Evolutionary conservation across 2,888 invertebrate species (phyloP).

Genomic region (Syritta pipiens): DNA sequence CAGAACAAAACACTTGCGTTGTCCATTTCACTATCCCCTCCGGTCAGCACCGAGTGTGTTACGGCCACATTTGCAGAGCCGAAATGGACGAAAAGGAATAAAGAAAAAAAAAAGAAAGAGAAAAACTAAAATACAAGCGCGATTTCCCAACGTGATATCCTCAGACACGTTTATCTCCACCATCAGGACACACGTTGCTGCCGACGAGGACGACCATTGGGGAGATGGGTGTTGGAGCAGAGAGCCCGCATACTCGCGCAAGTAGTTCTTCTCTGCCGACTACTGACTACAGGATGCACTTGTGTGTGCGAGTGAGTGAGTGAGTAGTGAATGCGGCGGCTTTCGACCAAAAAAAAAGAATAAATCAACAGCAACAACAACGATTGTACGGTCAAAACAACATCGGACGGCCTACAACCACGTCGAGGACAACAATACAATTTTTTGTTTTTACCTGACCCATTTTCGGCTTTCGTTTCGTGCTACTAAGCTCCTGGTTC

Average conservation of each 20-base stretch:
- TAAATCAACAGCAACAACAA: too few relatives aligned
- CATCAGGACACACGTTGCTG: slow-evolving; percentile 39
- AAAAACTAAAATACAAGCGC: slow-evolving; percentile 30
- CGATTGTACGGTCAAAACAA: slow-evolving; percentile 39
- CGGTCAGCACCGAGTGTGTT: neutral
- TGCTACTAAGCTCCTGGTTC: too few relatives aligned
- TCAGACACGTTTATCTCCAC: slow-evolving; percentile 35
- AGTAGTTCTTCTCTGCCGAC: slow-evolving; percentile 16
- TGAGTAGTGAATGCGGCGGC: slow-evolving; percentile 31
- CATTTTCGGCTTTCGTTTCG: slow-evolving; percentile 51
- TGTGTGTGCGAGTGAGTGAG: slow-evolving; percentile 36
- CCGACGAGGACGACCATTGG: too few relatives aligned
- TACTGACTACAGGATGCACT: slow-evolving; percentile 39
- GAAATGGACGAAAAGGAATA: slow-evolving; percentile 5
- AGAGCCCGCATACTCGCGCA: too few relatives aligned
- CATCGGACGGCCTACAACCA: slow-evolving; percentile 1
- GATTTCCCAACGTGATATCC: slow-evolving; percentile 46
- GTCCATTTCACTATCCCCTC: neutral
- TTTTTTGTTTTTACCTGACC: slow-evolving; percentile 56
- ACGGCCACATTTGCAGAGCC: neutral
- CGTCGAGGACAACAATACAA: slow-evolving; percentile 15
- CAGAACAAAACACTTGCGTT: neutral
- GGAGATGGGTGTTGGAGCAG: too few relatives aligned
- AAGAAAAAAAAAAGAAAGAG: neutral
- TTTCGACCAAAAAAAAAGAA: neutral